Evolutionary conservation across 2,797 vertebrate species (phyloP), one percentile per base, ranked within the genome.

Genomic region (Scomberomorus guttatus): DNA sequence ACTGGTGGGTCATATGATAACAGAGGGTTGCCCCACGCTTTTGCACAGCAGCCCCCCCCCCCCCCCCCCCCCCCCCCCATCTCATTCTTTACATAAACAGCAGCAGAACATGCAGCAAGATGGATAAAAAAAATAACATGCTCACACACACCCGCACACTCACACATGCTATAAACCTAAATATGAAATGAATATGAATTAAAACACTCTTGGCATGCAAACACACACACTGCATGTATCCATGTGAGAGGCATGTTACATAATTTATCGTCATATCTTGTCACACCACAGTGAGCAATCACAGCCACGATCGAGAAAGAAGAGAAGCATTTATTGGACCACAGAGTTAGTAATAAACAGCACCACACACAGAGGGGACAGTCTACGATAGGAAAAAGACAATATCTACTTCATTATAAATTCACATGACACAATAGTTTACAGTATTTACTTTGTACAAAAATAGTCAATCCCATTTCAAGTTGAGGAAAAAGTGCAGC

Each of bases 101-200:
- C 91, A 88, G 87, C 80, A 80, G 51, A 71, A 79, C 90, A 92
- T 93, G 90, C 90, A 88, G 75, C 72, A 80, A 50, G 57, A 77
- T 54, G 6, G 50, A 80, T 20, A 14, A 25, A 52, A 25, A 52
- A 11, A 75, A 72, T 37, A 42, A 68, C 78, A 70, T 25, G 27
- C 79, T 68, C 84, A 11, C 61, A 24, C 68, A 48, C 63, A 11
- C 56, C 17, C 54, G 29, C 68, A 73, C 78, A 14, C 54, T 12
- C 82, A 64, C 73, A 54, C 87, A 86, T 87, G 79, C 82, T 78
- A 6, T 10, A 70, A 55, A 75, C 54, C 51, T 42, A 25, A 34
- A 78, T 12, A 29, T 11, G 1, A 9, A 22, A 17, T 14, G 29
- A 34, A 78, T 12, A 29, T 11, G 1, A 9, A 22, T 20, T 14